Evolutionary conservation across 2,797 vertebrate genomes (phyloP).

Genomic region (Crocidura indochinensis): DNA sequence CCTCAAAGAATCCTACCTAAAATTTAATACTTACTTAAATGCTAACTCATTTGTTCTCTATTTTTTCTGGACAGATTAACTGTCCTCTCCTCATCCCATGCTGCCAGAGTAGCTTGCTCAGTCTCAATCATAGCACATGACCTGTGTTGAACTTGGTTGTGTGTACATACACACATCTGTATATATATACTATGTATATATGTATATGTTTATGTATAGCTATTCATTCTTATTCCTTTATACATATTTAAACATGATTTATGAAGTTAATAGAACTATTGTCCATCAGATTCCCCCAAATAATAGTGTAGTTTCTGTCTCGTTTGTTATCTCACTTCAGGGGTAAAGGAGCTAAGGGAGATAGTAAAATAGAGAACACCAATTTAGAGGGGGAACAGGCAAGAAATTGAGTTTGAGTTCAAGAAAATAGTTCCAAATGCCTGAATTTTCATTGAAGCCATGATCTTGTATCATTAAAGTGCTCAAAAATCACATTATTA

Average conservation of each 20-base stretch:
- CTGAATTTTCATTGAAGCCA: background rate
- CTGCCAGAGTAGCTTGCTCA: background rate
- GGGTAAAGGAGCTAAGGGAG: background rate
- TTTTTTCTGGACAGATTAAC: slow-evolving; percentile 11
- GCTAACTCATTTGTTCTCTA: background rate
- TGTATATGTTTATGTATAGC: no score
- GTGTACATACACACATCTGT: no score
- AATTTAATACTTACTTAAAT: slow-evolving; percentile 18
- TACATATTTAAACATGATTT: slow-evolving; percentile 42
- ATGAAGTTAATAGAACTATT: slow-evolving; percentile 33
- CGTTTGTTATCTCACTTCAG: background rate
- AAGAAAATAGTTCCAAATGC: slow-evolving; percentile 4
- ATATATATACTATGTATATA: no score
- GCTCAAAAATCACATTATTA: background rate
- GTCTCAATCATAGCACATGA: background rate
- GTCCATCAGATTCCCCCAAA: background rate
- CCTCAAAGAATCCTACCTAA: background rate
- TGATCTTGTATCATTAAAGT: slow-evolving; percentile 19
- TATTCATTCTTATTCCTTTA: background rate
- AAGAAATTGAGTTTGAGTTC: slow-evolving; percentile 62
- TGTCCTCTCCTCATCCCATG: background rate
- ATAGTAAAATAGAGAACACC: slow-evolving; percentile 23
- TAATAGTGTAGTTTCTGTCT: slow-evolving; percentile 33
- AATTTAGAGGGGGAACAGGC: slow-evolving; percentile 8
- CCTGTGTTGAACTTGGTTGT: no score